Conservation (phyloP, 1,140 invertebrate species). For the Diachasma alloeum region DNA sequence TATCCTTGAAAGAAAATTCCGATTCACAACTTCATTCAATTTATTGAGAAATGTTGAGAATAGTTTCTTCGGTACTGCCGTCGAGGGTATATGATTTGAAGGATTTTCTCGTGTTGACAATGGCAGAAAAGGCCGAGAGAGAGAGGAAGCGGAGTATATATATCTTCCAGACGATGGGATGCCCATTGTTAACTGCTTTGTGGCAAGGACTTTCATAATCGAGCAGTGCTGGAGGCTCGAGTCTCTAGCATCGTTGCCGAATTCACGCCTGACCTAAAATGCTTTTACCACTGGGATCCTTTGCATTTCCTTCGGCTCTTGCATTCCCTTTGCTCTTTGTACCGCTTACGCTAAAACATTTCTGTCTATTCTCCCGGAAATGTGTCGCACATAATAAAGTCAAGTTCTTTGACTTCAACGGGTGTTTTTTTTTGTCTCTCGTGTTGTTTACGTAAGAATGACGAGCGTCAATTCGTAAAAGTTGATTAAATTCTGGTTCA, state of each 20-base stretch:
- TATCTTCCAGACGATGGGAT: not conserved
- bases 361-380: not conserved
- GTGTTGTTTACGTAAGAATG: not conserved
- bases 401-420: not conserved
- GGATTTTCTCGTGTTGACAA: too few species aligned
- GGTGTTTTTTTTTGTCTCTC: not conserved
- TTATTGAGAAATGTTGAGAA: too few species aligned
- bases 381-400: not conserved
- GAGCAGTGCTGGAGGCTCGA: not conserved
- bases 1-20: too few species aligned
- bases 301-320: not conserved
- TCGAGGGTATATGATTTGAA: too few species aligned
- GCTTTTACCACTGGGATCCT: constrained; percentile 28
- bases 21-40: too few species aligned
- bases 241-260: constrained; percentile 9
- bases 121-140: too few species aligned
- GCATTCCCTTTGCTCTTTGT: constrained; percentile 3
- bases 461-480: not conserved
- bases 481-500: not conserved
- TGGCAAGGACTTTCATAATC: constrained; percentile 13
- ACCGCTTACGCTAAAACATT: not conserved
- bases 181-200: not conserved
- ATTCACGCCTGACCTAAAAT: constrained; percentile 35
- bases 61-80: too few species aligned
- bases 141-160: too few species aligned